phyloP scores from a whole-genome alignment of 2,113 vertebrate species.

The Vimba vimba region DNA sequence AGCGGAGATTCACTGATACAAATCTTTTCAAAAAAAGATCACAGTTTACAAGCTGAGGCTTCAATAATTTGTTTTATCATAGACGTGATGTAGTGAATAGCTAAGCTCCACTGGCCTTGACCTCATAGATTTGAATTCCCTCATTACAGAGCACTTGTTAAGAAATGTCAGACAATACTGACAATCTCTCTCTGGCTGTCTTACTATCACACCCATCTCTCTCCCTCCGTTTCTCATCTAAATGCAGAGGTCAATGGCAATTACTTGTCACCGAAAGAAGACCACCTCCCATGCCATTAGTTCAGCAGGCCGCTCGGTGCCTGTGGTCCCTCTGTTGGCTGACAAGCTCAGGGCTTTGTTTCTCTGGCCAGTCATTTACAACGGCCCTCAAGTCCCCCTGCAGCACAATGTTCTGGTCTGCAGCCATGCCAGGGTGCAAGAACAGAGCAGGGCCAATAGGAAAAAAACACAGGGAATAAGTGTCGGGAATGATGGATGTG shows the following conservation, averaged over 20 bases:
- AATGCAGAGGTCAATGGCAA: slow-evolving; percentile 59
- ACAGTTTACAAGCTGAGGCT: slow-evolving; percentile 18
- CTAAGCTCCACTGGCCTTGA: not conserved
- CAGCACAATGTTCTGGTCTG: slow-evolving; percentile 32
- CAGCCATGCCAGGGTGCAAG: not conserved
- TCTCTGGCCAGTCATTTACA: slow-evolving; percentile 10
- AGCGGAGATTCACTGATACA: not conserved
- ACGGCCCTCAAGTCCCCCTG: not conserved
- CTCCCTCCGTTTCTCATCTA: not conserved
- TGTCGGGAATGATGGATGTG: slow-evolving; percentile 40
- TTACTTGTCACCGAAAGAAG: slow-evolving; percentile 53
- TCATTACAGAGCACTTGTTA: slow-evolving; percentile 15
- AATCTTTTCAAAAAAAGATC: slow-evolving; percentile 19
- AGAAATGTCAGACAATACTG: not conserved
- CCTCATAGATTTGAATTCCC: not conserved
- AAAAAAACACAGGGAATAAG: slow-evolving; percentile 33
- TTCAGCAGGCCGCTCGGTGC: slow-evolving; percentile 33
- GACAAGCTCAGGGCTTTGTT: slow-evolving; percentile 15
- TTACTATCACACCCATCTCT: not conserved
- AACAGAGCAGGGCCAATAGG: not conserved
- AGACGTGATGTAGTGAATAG: not conserved
- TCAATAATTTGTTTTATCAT: slow-evolving; percentile 7
- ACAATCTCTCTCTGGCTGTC: slow-evolving; percentile 4
- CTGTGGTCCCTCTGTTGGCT: slow-evolving; percentile 3
- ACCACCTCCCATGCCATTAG: slow-evolving; percentile 21